Base-by-base conservation (phyloP, 2,888 invertebrate species). In the Epirrhoe tristata region DNA sequence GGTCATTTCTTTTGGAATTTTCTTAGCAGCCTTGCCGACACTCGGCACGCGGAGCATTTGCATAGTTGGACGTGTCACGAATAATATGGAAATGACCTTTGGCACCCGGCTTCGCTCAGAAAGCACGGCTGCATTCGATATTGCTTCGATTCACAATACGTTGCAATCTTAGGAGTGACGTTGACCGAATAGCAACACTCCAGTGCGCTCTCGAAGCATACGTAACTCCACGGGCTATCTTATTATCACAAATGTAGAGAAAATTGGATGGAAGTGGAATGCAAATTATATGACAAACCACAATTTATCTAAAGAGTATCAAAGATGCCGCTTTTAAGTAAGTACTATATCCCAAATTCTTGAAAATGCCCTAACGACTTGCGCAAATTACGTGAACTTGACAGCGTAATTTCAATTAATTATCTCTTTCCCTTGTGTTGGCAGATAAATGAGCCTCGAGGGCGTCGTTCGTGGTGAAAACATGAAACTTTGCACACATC, bases 41-140 rank as follows among this genome's bases (percentile, higher is more conserved):
- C 76, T 81, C 78, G 79, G 79, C 81, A 74, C 79, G 76, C 69
- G 75, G 61, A 75, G 74, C 77, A 91, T 93, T 93, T 88, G 86
- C 93, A 93, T 92, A 87, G 84, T 84, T 85, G 89, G 89, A 92
- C 93, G 92, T 91, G 93, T 82, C 81, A 83, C 81, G 91, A 92
- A 93, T 93, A 91, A 90, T 87, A 91, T 93, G 90, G 86, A 91
- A 91, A 91, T 91, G 87, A 85, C 86, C 85, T 77, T 77, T 76
- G 77, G 73, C 75, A 70, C 73, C 59, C 56, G 59, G 48, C 57
- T 57, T 53, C 60, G 32, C 52, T 50, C 70, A 72, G 75, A 77
- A 79, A 79, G 76, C 71, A 68, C 72, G 76, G 72, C 71, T 81
- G 81, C 79, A 80, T 36, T 79, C 86, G 81, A 87, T 89, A 91